Evolutionary conservation across 1,140 invertebrate genomes (phyloP).

Genomic region (Zaprionus ornatus): DNA sequence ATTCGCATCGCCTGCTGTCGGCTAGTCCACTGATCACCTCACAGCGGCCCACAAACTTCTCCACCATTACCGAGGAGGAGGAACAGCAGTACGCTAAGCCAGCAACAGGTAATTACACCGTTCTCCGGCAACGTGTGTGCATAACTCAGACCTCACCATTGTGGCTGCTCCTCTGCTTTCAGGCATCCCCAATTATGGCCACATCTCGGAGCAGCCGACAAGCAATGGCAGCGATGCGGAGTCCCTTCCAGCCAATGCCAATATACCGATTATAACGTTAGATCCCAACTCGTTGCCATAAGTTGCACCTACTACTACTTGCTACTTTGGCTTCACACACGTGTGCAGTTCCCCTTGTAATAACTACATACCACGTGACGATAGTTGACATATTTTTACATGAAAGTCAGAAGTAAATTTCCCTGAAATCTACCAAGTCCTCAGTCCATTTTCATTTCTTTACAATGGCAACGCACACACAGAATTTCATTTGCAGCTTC

Average conservation of each 20-base stretch:
- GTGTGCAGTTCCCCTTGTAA: neutral
- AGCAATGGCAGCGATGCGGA: slow-evolving; percentile 19
- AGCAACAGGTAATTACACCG: slow-evolving; percentile 5
- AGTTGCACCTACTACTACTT: slow-evolving; percentile 36
- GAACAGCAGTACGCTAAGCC: slow-evolving; percentile 42
- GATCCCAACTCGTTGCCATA: slow-evolving; percentile 46
- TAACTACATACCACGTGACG: neutral
- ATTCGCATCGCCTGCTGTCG: slow-evolving; percentile 54
- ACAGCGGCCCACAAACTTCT: slow-evolving; percentile 68
- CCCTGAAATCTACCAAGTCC: slow-evolving; percentile 4
- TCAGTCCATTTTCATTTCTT: neutral
- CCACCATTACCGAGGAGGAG: slow-evolving; percentile 76
- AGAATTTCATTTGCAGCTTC: slow-evolving; percentile 34
- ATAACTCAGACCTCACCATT: neutral
- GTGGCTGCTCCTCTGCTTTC: neutral
- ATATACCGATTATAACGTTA: slow-evolving; percentile 56
- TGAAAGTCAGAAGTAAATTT: slow-evolving; percentile 36
- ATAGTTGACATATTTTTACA: slow-evolving; percentile 61
- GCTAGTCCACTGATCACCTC: slow-evolving; percentile 71
- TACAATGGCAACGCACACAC: slow-evolving; percentile 11
- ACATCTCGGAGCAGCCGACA: slow-evolving; percentile 40
- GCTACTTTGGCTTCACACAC: neutral
- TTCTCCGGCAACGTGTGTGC: neutral
- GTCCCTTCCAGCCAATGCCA: slow-evolving; percentile 1
- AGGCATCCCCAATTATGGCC: slow-evolving; percentile 21